phyloP scores from a whole-genome alignment of 2,888 invertebrate species.

The Epiblema foenella region DNA sequence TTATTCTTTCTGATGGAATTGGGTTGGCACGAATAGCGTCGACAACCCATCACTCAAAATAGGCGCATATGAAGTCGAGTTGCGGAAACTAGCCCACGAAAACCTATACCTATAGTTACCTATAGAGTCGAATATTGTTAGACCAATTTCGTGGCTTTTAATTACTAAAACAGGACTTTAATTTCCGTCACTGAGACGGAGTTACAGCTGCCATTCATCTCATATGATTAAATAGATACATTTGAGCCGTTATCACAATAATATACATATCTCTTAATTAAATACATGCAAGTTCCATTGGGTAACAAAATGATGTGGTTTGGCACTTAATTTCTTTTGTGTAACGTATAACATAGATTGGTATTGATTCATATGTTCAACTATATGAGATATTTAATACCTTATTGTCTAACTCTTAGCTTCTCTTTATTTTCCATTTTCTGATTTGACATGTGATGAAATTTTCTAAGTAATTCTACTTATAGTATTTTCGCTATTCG shows the following conservation, averaged over 20 bases:
- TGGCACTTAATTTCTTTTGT: too few relatives aligned
- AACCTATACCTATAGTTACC: too few relatives aligned
- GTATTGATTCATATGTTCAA: neutral
- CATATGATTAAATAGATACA: neutral
- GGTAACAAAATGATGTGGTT: neutral
- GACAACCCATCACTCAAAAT: too few relatives aligned
- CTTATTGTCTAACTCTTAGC: neutral
- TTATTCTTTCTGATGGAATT: too few relatives aligned
- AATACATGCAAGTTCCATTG: neutral
- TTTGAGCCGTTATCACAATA: too few relatives aligned
- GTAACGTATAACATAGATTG: neutral
- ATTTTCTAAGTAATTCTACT: neutral
- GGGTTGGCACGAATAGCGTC: too few relatives aligned
- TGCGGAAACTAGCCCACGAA: too few relatives aligned
- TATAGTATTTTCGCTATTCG: neutral
- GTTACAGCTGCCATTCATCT: neutral
- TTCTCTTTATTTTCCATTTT: neutral
- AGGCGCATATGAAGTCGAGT: too few relatives aligned
- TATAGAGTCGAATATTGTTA: too few relatives aligned
- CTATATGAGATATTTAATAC: neutral
- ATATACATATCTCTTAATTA: too few relatives aligned
- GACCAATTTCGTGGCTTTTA: too few relatives aligned
- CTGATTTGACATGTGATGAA: neutral
- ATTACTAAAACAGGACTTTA: neutral
- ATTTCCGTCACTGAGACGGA: neutral